These are phyloP conservation scores for Malurus cyaneus DNA, from an alignment of 2,113 vertebrate genomes.

Conservation along the genomic window DNA sequence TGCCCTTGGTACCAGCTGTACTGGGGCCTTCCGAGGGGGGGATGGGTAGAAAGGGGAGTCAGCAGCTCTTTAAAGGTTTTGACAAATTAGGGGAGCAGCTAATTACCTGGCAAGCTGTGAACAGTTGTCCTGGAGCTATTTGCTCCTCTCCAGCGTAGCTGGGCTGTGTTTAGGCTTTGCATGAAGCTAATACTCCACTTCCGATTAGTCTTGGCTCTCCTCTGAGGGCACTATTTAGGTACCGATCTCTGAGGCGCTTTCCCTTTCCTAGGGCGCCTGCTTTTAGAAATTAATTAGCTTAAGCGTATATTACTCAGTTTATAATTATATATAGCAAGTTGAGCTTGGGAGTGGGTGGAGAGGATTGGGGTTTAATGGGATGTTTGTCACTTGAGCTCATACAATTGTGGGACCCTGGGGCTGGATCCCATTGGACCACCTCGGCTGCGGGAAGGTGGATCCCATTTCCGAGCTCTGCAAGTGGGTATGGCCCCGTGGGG, in stretches of 20 bases:
- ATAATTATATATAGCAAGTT: not conserved
- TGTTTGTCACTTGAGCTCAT: not conserved
- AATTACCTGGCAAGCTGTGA: constrained; percentile 64
- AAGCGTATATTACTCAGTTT: constrained; percentile 37
- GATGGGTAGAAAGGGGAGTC: not conserved
- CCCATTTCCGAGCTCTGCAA: not conserved
- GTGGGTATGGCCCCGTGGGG: not conserved
- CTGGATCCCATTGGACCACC: not conserved
- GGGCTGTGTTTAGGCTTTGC: constrained; percentile 30
- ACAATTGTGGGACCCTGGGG: not conserved
- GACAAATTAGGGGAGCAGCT: constrained; percentile 55
- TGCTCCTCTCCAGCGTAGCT: not conserved
- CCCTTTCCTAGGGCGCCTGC: constrained; percentile 51
- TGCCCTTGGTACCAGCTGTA: constrained; percentile 32
- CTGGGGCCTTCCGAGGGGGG: not conserved
- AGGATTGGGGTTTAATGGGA: not conserved
- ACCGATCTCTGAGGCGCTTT: constrained; percentile 36
- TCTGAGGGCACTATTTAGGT: constrained; percentile 44
- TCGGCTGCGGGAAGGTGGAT: not conserved
- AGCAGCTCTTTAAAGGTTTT: constrained; percentile 53
- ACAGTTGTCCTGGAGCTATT: constrained; percentile 49
- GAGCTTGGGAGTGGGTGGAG: not conserved
- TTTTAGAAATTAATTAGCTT: constrained; percentile 64
- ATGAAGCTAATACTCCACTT: constrained; percentile 59
- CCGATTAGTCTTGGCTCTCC: constrained; percentile 49